phyloP scores from a whole-genome alignment of 2,113 vertebrate species.

The Pluvialis apricaria region DNA sequence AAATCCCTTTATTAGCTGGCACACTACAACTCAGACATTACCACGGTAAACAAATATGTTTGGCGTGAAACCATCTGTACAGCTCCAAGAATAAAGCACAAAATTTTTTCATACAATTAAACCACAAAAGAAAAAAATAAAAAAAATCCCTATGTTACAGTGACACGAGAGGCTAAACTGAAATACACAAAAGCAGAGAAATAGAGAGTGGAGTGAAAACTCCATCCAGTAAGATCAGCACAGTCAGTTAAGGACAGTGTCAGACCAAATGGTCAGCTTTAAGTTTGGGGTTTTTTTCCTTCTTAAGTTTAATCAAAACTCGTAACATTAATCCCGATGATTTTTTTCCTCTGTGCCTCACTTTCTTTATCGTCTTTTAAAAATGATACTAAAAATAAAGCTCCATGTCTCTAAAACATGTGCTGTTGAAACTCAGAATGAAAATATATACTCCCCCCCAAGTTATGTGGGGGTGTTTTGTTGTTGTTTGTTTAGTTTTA shows the following conservation, averaged over 20 bases:
- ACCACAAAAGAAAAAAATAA: neutral
- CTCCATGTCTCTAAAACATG: neutral
- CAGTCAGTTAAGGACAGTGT: neutral
- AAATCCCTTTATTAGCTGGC: constrained; percentile 73
- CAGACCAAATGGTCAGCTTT: neutral
- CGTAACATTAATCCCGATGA: neutral
- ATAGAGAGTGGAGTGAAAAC: neutral
- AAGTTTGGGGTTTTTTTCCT: neutral
- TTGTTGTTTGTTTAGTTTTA: neutral
- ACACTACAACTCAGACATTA: constrained; percentile 70
- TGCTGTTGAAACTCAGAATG: neutral
- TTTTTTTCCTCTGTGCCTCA: neutral
- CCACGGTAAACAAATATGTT: constrained; percentile 74
- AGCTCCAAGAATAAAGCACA: constrained; percentile 59
- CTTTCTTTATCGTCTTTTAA: neutral
- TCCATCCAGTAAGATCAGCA: neutral
- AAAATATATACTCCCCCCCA: neutral
- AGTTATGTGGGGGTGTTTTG: neutral
- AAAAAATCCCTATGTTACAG: neutral
- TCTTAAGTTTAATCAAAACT: neutral
- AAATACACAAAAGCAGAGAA: constrained; percentile 12
- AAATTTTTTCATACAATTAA: constrained; percentile 45
- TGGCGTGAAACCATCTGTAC: constrained; percentile 51
- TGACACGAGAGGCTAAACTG: constrained; percentile 2
- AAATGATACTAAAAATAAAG: neutral